Base-by-base conservation (phyloP, 2,113 vertebrate species). In the Xiphophorus couchianus region DNA sequence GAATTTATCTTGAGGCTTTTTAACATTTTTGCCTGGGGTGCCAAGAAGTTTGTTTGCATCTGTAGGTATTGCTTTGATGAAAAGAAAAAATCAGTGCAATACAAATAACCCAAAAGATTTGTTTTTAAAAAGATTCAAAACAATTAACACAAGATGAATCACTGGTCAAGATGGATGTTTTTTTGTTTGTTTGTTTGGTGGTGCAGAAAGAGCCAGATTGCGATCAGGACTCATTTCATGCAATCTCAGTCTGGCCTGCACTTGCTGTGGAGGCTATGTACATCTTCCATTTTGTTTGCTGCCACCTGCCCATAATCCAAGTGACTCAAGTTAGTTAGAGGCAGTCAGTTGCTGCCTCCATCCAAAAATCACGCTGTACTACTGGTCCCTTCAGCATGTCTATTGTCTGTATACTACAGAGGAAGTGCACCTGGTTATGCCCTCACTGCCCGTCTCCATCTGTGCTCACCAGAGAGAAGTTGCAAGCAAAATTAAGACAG, bases 381-480 rank as follows among this genome's bases (percentile, higher is more conserved):
- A 83, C 86, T 88, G 89, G 86, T 92, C 89, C 92, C 87, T 89
- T 94, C 91, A 94, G 93, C 93, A 94, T 95, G 93, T 95, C 84
- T 95, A 90, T 94, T 94, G 93, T 95, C 82, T 95, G 94, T 95
- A 93, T 89, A 93, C 93, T 90, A 90, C 94, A 95, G 94, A 95
- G 90, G 94, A 95, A 88, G 93, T 93, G 86, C 95, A 94, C 93
- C 94, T 95, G 94, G 94, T 95, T 91, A 94, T 95, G 94, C 93
- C 94, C 91, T 94, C 94, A 93, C 94, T 95, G 87, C 94, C 94
- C 88, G 93, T 93, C 92, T 95, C 94, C 93, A 95, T 95, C 94
- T 95, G 94, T 94, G 91, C 94, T 92, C 94, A 95, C 93, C 94
- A 95, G 94, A 94, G 94, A 95, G 94, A 95, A 94, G 93, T 94